Conservation (phyloP, 2,113 vertebrate species). For the Vidua macroura region DNA sequence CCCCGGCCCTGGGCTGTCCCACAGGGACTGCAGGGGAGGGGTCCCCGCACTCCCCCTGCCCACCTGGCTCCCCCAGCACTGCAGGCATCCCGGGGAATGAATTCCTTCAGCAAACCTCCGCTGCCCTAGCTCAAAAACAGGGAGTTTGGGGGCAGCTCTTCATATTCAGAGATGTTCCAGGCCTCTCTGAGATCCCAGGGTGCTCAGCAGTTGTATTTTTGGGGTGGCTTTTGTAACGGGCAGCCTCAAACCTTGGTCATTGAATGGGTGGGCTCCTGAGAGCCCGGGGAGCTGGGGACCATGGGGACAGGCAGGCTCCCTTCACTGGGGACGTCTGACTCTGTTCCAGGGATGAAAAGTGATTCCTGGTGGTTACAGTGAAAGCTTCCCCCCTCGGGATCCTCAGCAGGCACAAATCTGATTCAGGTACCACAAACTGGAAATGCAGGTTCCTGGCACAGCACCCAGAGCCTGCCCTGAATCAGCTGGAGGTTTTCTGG, state of each 20-base stretch:
- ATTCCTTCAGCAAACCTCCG: background rate
- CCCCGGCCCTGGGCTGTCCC: background rate
- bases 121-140: background rate
- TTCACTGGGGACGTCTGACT: fast-evolving
- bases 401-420: background rate
- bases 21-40: background rate
- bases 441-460: constrained; percentile 54
- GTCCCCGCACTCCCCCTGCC: background rate
- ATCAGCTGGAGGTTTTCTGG: constrained; percentile 24
- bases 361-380: background rate
- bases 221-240: background rate
- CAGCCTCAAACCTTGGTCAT: background rate
- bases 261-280: background rate
- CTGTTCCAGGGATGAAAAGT: background rate
- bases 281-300: fast-evolving
- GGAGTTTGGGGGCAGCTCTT: background rate
- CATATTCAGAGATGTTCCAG: background rate
- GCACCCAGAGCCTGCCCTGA: background rate
- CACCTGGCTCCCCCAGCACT: background rate
- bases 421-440: constrained; percentile 27
- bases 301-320: background rate
- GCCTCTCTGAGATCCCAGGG: background rate
- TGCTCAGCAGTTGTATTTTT: background rate
- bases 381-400: background rate
- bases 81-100: background rate